Base-by-base conservation (phyloP, 2,113 vertebrate genomes). In the Oncorhynchus clarkii region DNA sequence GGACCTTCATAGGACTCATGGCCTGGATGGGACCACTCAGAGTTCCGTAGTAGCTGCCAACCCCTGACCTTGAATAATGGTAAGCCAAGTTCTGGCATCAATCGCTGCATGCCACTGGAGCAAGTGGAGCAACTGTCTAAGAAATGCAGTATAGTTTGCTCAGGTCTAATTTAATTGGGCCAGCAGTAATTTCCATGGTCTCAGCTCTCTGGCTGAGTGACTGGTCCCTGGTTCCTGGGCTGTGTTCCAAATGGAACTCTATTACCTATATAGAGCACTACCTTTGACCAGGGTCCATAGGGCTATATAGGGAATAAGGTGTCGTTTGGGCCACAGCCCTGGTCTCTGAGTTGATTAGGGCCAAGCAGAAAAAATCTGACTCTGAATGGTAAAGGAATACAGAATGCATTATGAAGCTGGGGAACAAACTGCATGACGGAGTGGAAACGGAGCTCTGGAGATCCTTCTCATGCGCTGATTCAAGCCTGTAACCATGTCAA, bases 21-120 rank as follows among this genome's bases (percentile, higher is more conserved):
- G 92, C 93, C 16, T 89, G 74, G 8, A 91, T 7, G 0, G 95
- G 92, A 14, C 94, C 95, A 29, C 94, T 91, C 26, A 97, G 84
- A 13, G 95, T 96, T 77, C 95, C 96, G 51, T 94, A 96, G 88
- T 94, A 96, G 82, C 90, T 96, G 71, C 95, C 95, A 48, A 90
- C 48, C 57, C 93, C 95, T 78, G 88, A 94, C 69, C 94, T 96
- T 81, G 82, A 84, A 81, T 9, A 81, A 18, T 65, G 85, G 86
- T 22, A 51, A 60, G 31, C 49, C 62, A 66, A n/a, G 31, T 48
- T 6, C 59, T 62, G 59, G 59, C 59, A 62, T 62, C 16, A 54
- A 54, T 54, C 14, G 5, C 59, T 27, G 51, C n/a, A 39, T 31
- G 45, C 57, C 14, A 64, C 31, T 24, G 64, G 54, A 13, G 4